A percentile compares a stretch with the other conserved stretches of the same genome.
Evolutionary conservation across 1,140 invertebrate genomes (phyloP).

Genomic region (Carposina sasakii): DNA sequence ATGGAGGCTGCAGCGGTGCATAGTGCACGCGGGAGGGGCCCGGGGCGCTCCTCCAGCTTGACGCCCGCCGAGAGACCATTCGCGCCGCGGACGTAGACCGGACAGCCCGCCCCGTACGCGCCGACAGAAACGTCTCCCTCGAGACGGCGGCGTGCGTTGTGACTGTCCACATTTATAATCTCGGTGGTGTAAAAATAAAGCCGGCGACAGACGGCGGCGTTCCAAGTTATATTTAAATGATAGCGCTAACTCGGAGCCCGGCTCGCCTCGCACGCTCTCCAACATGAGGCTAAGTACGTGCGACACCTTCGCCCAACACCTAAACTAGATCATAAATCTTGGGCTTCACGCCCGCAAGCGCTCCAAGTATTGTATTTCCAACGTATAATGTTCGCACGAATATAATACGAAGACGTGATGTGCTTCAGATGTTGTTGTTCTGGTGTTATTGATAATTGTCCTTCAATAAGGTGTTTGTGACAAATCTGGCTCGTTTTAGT

Average conservation of each 20-base stretch:
- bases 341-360: constrained; percentile 17
- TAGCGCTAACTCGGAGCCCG: constrained; percentile 49
- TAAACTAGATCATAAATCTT: constrained; percentile 41
- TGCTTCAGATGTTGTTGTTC: constrained; percentile 9
- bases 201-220: constrained; percentile 60
- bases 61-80: constrained; percentile 43
- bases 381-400: too few relatives aligned
- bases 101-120: constrained; percentile 16
- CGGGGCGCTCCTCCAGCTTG: constrained; percentile 33
- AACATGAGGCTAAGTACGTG: constrained; percentile 67
- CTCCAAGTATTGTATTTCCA: constrained; percentile 25
- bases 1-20: constrained; percentile 57
- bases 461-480: background rate
- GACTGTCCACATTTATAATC: constrained; percentile 38
- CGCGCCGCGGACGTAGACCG: constrained; percentile 30
- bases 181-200: constrained; percentile 66
- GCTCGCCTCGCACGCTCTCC: constrained; percentile 45
- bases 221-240: constrained; percentile 70
- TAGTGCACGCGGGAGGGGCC: constrained; percentile 36
- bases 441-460: background rate
- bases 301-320: constrained; percentile 31
- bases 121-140: constrained; percentile 28
- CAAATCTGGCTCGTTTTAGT: too few relatives aligned
- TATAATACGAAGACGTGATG: too few relatives aligned
- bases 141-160: constrained; percentile 51